phyloP scores from a whole-genome alignment of 2,113 vertebrate genomes.

The Holacanthus passer region DNA sequence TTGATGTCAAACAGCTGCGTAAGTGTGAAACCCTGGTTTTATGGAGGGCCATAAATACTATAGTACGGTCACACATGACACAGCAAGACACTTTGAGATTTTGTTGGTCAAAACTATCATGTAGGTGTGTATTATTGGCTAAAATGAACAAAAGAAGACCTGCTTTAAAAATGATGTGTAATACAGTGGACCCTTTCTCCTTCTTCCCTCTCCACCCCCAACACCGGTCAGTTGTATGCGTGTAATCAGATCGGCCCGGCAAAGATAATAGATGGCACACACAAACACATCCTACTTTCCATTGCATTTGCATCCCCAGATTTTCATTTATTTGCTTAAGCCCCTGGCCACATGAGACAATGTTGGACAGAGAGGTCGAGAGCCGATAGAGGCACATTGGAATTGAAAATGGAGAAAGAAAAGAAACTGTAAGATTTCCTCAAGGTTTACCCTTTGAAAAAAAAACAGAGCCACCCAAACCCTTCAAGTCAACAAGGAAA shows the following conservation, averaged over 20 bases:
- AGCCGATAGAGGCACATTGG: not conserved
- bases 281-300: conserved; percentile 55
- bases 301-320: conserved; percentile 77
- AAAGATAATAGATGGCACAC: conserved; percentile 14
- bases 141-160: not conserved
- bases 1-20: not conserved
- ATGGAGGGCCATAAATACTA: not conserved
- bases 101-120: not conserved
- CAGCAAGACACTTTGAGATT: too few relatives aligned
- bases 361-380: not conserved
- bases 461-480: not conserved
- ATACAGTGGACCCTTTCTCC: not conserved
- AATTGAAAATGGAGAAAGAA: not conserved
- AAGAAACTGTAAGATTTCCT: not conserved
- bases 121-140: not conserved
- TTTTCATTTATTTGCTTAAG: conserved; percentile 81
- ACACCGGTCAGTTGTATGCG: not conserved
- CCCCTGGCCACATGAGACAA: conserved; percentile 28
- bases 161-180: not conserved
- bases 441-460: not conserved
- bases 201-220: not conserved
- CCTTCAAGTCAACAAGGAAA: conserved; percentile 41
- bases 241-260: conserved; percentile 6
- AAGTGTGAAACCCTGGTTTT: not conserved
- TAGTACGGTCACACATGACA: too few relatives aligned